Conservation (phyloP, 2,797 vertebrate species). For the Gymnoscopelus microlampas region DNA sequence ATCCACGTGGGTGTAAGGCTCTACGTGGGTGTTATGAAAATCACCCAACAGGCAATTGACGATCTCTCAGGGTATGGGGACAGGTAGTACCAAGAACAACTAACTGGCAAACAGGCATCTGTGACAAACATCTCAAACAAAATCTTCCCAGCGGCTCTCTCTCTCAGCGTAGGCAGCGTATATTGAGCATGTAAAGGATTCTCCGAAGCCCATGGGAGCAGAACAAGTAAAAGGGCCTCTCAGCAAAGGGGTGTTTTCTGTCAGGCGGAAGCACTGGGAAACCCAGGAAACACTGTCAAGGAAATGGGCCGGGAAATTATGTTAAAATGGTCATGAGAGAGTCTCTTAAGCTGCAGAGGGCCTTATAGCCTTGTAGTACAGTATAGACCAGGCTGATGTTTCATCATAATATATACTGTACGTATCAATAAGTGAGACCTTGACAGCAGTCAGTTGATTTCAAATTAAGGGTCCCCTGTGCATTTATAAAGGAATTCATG, state of each 20-base stretch:
- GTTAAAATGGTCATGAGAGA: conserved; percentile 6
- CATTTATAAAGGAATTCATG: background rate
- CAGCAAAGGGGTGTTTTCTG: conserved; percentile 39
- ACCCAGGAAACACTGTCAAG: conserved; percentile 31
- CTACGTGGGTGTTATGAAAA: conserved; percentile 16
- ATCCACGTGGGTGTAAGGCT: conserved; percentile 1
- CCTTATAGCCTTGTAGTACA: conserved; percentile 4
- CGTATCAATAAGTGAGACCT: conserved; percentile 13
- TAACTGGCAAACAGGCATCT: conserved; percentile 7
- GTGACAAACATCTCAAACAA: conserved; percentile 48
- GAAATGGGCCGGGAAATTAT: conserved; percentile 37
- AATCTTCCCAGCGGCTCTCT: conserved; percentile 37
- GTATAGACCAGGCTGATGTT: conserved; percentile 12
- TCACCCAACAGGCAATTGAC: conserved; percentile 13
- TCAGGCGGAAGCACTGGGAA: conserved; percentile 44
- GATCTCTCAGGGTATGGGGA: conserved; percentile 24
- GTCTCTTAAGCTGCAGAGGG: conserved; percentile 14
- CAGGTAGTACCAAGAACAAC: conserved; percentile 58
- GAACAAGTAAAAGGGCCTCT: conserved; percentile 62
- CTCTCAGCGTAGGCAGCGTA: conserved; percentile 35
- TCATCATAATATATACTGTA: conserved; percentile 8
- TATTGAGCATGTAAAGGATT: conserved; percentile 57
- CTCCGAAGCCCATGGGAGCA: conserved; percentile 57
- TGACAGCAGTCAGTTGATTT: conserved; percentile 18
- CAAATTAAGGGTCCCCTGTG: background rate